Percentiles rank a stretch among this genome's conserved stretches.
Conservation (phyloP, 2,113 vertebrate genomes). For the Polyodon spathula region DNA sequence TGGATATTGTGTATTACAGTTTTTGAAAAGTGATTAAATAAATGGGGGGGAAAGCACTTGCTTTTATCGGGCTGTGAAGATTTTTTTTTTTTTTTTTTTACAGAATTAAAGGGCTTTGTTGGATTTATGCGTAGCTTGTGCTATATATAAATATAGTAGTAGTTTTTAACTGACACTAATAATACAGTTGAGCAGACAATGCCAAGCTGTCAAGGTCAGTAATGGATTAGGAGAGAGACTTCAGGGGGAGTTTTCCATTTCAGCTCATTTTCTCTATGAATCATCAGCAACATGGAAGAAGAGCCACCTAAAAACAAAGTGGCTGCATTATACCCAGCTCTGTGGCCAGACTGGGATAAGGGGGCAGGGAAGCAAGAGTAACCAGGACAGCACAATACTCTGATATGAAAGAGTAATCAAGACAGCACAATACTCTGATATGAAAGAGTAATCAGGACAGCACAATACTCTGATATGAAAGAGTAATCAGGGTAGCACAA, state of each 20-base stretch:
- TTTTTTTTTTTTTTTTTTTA: neutral
- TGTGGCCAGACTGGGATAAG: no score
- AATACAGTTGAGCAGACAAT: conserved; percentile 38
- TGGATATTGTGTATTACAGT: no score
- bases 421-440: no score
- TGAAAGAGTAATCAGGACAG: no score
- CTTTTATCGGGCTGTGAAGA: neutral
- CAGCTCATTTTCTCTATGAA: conserved; percentile 24
- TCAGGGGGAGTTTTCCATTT: conserved; percentile 28
- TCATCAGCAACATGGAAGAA: conserved; percentile 26
- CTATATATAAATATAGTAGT: conserved; percentile 36
- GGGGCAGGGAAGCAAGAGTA: no score
- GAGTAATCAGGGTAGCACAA: no score
- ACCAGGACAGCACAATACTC: no score
- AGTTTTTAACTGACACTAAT: conserved; percentile 44
- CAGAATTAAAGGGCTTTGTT: conserved; percentile 15
- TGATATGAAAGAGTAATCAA: no score
- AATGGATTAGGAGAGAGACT: conserved; percentile 42
- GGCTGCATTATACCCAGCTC: no score
- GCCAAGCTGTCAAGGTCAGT: conserved; percentile 43
- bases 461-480: no score
- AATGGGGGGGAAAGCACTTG: neutral
- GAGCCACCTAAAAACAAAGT: no score
- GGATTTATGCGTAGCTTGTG: conserved; percentile 22
- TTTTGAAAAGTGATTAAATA: no score